These are phyloP conservation scores for Mallotus villosus DNA, from an alignment of 2,797 vertebrate species.

Conservation along the genomic window DNA sequence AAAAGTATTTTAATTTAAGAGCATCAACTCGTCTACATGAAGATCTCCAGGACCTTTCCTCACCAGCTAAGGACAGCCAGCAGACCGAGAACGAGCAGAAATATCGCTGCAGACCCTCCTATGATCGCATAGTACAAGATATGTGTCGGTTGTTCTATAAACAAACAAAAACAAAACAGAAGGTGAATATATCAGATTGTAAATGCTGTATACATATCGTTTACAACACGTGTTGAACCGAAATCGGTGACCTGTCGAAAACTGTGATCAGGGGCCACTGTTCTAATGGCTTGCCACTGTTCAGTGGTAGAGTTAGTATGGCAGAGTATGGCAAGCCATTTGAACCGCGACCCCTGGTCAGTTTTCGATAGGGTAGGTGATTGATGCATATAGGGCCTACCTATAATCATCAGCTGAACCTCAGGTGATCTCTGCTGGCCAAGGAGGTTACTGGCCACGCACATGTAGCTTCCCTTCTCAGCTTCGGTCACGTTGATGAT, in stretches of 20 bases:
- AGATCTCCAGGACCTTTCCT: background rate
- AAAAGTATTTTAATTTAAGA: background rate
- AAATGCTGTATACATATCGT: background rate
- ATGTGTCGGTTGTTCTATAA: background rate
- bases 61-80: conserved; percentile 31
- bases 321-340: too few species aligned
- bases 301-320: too few species aligned
- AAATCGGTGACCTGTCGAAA: too few species aligned
- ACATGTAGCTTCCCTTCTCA: conserved; percentile 46
- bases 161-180: background rate
- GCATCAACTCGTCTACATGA: background rate
- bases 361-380: too few species aligned
- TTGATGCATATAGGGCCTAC: conserved; percentile 19
- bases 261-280: too few species aligned
- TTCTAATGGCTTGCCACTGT: too few species aligned
- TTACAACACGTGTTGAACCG: too few species aligned
- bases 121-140: background rate
- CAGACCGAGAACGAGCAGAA: conserved; percentile 15
- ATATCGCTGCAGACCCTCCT: conserved; percentile 29
- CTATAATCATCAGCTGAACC: conserved; percentile 20
- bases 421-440: conserved; percentile 26
- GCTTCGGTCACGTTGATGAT: background rate
- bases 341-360: too few species aligned
- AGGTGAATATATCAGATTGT: background rate
- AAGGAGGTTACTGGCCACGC: conserved; percentile 45